These are phyloP conservation scores for Sminthurinus aureus DNA, from an alignment of 2,888 invertebrate species.

Conservation along the genomic window DNA sequence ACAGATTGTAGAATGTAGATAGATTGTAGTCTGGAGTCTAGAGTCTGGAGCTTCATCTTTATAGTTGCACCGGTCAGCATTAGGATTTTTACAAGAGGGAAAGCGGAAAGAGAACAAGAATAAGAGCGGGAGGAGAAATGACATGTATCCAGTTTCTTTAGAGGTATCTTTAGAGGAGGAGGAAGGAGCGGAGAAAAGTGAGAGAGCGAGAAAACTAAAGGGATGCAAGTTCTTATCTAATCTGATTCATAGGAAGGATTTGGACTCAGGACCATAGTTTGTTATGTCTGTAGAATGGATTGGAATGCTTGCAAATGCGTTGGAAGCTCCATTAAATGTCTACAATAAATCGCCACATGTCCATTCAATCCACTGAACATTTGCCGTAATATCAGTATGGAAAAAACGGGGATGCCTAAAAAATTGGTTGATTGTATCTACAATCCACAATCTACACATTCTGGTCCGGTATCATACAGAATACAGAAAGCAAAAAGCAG, in stretches of 20 bases:
- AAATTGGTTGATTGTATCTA: constrained; percentile 38
- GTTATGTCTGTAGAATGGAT: neutral
- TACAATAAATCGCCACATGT: constrained; percentile 49
- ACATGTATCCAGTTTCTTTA: neutral
- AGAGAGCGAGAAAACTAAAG: constrained; percentile 23
- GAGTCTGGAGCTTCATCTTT: neutral
- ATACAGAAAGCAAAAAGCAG: no score
- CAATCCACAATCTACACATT: constrained; percentile 28
- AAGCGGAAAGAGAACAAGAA: constrained; percentile 23
- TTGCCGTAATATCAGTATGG: constrained; percentile 42
- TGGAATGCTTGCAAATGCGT: no score
- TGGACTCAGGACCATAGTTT: constrained; percentile 19
- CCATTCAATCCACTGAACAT: constrained; percentile 47
- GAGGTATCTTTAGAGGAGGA: constrained; percentile 17
- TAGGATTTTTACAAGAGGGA: neutral
- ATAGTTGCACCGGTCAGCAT: constrained; percentile 25
- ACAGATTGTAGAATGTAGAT: no score
- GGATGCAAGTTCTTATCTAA: constrained; percentile 45
- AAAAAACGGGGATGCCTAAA: constrained; percentile 42
- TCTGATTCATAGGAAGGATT: constrained; percentile 46
- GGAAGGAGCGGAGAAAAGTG: constrained; percentile 31
- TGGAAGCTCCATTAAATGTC: constrained; percentile 47
- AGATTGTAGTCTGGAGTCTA: neutral
- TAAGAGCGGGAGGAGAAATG: constrained; percentile 26
- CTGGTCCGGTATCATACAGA: no score